Percentiles rank a stretch among this genome's conserved stretches.
phyloP scores from a whole-genome alignment of 2,797 vertebrate genomes.

The Ciconia nigra region DNA sequence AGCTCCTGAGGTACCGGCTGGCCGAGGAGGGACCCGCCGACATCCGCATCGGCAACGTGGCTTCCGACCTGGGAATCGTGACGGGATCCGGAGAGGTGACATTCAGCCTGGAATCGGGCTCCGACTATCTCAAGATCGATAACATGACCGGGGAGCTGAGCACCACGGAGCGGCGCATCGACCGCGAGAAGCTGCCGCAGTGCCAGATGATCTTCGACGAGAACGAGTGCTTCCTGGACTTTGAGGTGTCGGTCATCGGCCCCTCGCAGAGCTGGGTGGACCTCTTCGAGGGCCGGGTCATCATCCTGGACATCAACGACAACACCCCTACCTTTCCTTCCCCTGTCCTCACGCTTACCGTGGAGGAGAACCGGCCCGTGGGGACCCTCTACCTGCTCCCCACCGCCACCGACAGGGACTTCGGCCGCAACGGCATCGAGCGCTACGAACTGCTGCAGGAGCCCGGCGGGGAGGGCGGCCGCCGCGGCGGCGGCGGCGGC shows the following conservation, averaged over 20 bases:
- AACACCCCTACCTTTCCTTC: slow-evolving; percentile 98
- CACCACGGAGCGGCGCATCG: slow-evolving; percentile 94
- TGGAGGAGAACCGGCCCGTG: slow-evolving; percentile 97
- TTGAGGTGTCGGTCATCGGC: slow-evolving; percentile 97
- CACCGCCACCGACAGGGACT: slow-evolving; percentile 96
- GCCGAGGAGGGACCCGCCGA: slow-evolving; percentile 95
- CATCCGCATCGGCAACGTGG: slow-evolving; percentile 94
- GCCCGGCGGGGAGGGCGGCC: slow-evolving; percentile 79
- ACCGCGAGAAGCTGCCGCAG: slow-evolving; percentile 97
- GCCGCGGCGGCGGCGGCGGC: slow-evolving; percentile 62
- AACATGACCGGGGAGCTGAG: slow-evolving; percentile 97
- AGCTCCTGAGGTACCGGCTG: slow-evolving; percentile 92
- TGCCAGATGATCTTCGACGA: slow-evolving; percentile 99
- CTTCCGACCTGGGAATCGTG: slow-evolving; percentile 90
- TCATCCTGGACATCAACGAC: slow-evolving; percentile 96
- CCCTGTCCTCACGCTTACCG: slow-evolving; percentile 93
- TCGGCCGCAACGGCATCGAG: slow-evolving; percentile 95
- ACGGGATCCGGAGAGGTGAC: slow-evolving; percentile 94
- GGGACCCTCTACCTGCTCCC: slow-evolving; percentile 96
- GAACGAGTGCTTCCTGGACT: slow-evolving; percentile 98
- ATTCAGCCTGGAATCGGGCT: slow-evolving; percentile 96
- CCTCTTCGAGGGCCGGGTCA: slow-evolving; percentile 95
- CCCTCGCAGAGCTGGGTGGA: slow-evolving; percentile 99
- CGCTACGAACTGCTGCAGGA: slow-evolving; percentile 96
- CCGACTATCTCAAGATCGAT: slow-evolving; percentile 98